These are phyloP conservation scores for Lepilemur septentrionalis DNA, from an alignment of 2,797 vertebrate species.

Conservation along the genomic window DNA sequence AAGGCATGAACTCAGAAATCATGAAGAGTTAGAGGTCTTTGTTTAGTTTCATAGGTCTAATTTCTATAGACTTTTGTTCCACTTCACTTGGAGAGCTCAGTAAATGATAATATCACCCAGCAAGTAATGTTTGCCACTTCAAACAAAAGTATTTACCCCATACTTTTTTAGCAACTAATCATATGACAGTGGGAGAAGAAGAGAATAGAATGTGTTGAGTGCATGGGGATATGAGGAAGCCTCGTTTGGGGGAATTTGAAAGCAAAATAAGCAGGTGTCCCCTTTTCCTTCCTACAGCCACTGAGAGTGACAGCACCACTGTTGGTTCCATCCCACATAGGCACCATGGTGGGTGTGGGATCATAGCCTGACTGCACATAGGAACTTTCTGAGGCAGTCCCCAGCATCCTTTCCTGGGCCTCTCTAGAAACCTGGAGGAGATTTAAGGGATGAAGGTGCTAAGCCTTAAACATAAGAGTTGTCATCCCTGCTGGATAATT, in stretches of 20 bases:
- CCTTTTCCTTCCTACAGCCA: background rate
- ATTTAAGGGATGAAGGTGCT: background rate
- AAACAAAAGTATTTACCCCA: background rate
- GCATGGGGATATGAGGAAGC: background rate
- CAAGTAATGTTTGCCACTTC: background rate
- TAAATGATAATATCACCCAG: background rate
- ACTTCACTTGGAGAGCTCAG: background rate
- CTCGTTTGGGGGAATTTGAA: background rate
- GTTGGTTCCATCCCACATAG: background rate
- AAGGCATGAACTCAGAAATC: background rate
- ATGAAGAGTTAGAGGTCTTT: background rate
- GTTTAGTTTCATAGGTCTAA: background rate
- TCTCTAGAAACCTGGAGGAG: background rate
- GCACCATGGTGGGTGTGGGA: fast-evolving
- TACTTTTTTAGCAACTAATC: background rate
- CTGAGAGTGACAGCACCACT: background rate
- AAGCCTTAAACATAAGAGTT: background rate
- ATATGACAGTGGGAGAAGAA: background rate
- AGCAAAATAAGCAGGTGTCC: background rate
- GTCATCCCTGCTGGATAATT: background rate
- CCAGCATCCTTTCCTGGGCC: background rate
- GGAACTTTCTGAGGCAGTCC: background rate
- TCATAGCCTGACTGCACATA: fast-evolving
- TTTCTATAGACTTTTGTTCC: background rate
- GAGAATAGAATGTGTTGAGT: background rate